These are phyloP conservation scores for Platysternon megacephalum DNA, from an alignment of 2,113 vertebrate species.

Conservation along the genomic window DNA sequence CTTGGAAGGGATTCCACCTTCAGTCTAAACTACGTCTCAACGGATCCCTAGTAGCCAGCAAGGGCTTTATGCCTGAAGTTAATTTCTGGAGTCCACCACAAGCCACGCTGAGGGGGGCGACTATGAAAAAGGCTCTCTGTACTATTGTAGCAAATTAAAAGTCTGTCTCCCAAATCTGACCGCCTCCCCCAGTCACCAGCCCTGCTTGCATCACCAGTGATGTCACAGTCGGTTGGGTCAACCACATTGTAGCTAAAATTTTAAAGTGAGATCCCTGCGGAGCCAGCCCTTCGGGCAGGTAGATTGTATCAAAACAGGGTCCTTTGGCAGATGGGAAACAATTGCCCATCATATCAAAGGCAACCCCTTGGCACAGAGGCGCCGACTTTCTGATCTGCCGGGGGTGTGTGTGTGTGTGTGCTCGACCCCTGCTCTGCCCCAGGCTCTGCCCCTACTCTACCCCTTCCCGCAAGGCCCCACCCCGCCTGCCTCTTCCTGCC, in stretches of 20 bases:
- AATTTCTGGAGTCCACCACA: background rate
- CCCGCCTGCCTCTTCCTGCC: no score
- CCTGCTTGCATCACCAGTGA: background rate
- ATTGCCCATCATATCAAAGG: background rate
- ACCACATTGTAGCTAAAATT: background rate
- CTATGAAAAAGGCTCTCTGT: background rate
- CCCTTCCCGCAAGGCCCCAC: no score
- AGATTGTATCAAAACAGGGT: background rate
- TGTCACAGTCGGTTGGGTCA: background rate
- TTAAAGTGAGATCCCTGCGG: no score
- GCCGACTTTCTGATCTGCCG: no score
- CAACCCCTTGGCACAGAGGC: no score
- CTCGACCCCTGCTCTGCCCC: accelerated
- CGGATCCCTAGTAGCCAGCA: background rate
- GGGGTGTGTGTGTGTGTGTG: no score
- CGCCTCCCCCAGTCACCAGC: background rate
- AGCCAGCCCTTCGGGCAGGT: no score
- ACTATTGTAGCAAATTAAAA: background rate
- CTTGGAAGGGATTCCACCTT: background rate
- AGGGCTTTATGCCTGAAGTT: background rate
- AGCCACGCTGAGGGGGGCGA: background rate
- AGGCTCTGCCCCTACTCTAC: no score
- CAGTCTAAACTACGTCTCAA: background rate
- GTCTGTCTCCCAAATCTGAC: background rate
- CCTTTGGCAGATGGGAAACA: background rate